Percentiles rank a stretch among this genome's conserved stretches.
These are phyloP conservation scores for Perca fluviatilis DNA, from an alignment of 2,113 vertebrate genomes.

Conservation along the genomic window DNA sequence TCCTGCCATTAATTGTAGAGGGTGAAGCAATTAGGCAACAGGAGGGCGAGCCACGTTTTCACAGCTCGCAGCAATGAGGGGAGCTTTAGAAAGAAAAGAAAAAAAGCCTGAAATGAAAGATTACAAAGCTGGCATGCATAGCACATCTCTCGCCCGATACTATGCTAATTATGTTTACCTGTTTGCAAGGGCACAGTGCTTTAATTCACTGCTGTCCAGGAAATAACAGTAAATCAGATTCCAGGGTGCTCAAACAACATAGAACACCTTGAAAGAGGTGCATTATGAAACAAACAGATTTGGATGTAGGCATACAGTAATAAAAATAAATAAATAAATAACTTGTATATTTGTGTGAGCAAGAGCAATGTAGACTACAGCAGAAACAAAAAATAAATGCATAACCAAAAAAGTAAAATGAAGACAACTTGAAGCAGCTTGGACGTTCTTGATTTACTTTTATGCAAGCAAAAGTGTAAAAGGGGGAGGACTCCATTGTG, in stretches of 20 bases:
- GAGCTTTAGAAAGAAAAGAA: background rate
- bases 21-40: conserved; percentile 23
- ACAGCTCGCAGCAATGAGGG: background rate
- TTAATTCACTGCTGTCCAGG: conserved; percentile 13
- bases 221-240: background rate
- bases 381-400: background rate
- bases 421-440: conserved; percentile 32
- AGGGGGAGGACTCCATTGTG: conserved; percentile 18
- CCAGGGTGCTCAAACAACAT: conserved; percentile 4
- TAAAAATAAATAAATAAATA: too few relatives aligned
- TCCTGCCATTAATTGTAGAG: conserved; percentile 30
- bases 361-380: background rate
- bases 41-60: conserved; percentile 6
- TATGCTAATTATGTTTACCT: conserved; percentile 12
- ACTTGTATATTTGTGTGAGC: background rate
- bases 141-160: background rate
- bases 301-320: background rate
- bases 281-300: background rate
- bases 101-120: background rate
- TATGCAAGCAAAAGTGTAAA: conserved; percentile 55
- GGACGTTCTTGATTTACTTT: conserved; percentile 29
- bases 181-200: conserved; percentile 18
- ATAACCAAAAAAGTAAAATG: background rate
- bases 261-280: background rate
- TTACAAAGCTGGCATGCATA: background rate